Evolutionary conservation across 2,888 invertebrate species (phyloP), one percentile per base, ranked within the genome.

Genomic region (Drosophila melanocephala): DNA sequence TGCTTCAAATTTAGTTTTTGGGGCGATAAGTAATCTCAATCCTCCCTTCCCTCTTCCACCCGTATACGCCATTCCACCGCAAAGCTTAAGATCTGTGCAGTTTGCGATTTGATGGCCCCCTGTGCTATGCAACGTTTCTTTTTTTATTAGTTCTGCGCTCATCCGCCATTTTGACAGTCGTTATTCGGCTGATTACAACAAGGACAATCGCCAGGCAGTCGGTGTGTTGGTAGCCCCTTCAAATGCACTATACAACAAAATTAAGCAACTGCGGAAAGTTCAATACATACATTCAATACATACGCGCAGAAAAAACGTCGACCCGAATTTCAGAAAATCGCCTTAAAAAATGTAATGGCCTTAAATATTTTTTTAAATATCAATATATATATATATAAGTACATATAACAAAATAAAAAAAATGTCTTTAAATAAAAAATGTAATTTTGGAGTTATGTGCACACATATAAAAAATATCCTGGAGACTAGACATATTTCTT

Each of bases 71-170:
- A 22, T 32, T 47, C 44, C 33, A 37, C 51, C 14, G 1, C 35
- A n/a, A 64, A 64, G 62, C 73, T 66, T 61, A 68, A 72, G 79
- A 72, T 82, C 78, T 84, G 73, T 87, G 84, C 85, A 85, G 83
- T 62, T 75, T 84, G 76, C 76, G 74, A 70, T 71, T 76, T 76
- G 69, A 70, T 70, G 57, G 68, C 66, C 65, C 77, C 78, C 62
- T 55, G 63, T 65, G 75, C 76, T 79, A 63, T 86, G 85, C 85
- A 85, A 75, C 83, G 80, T 75, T 87, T 82, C 80, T 75, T 75
- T 78, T 86, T 88, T 87, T 89, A 88, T 88, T 89, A 89, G 89
- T 89, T 85, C 73, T 62, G 37, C 84, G 88, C 84, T 87, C 81
- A 89, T 87, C 77, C 85, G 79, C 75, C 85, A 89, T 87, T 87